Conservation (phyloP, 2,888 invertebrate species). For the Phanerotoma sp. region DNA sequence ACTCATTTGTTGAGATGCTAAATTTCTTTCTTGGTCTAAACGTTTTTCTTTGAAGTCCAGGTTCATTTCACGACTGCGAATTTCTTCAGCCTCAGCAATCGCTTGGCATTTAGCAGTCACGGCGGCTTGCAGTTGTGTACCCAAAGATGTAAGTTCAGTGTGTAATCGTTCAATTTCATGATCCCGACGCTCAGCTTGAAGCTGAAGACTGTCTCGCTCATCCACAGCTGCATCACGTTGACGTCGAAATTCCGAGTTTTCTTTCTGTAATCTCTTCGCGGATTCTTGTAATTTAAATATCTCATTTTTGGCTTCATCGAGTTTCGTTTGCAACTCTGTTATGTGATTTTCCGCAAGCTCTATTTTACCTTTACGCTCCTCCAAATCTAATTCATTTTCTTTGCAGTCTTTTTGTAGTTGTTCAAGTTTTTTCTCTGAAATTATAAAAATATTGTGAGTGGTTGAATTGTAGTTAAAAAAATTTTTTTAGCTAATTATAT, state of each 20-base stretch:
- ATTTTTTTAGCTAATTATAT: not conserved
- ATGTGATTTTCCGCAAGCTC: slow-evolving; percentile 65
- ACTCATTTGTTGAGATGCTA: slow-evolving; percentile 77
- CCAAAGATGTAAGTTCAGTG: slow-evolving; percentile 68
- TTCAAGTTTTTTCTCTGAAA: slow-evolving; percentile 63
- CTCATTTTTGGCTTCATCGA: slow-evolving; percentile 66
- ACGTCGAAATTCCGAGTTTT: slow-evolving; percentile 67
- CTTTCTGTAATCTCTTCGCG: slow-evolving; percentile 65
- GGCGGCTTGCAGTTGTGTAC: slow-evolving; percentile 74
- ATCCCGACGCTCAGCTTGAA: slow-evolving; percentile 71
- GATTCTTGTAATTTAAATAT: slow-evolving; percentile 67
- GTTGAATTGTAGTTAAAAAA: too few relatives aligned
- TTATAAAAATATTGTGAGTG: not conserved
- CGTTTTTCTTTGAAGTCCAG: slow-evolving; percentile 81
- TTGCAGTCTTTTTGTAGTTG: slow-evolving; percentile 62
- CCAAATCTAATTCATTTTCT: slow-evolving; percentile 65
- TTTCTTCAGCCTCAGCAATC: slow-evolving; percentile 75
- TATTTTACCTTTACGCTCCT: slow-evolving; percentile 66
- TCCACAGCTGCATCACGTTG: slow-evolving; percentile 72
- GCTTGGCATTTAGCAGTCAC: slow-evolving; percentile 84
- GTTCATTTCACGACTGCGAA: slow-evolving; percentile 76
- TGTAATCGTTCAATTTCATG: slow-evolving; percentile 73
- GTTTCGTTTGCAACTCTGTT: slow-evolving; percentile 66
- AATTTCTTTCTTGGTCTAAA: slow-evolving; percentile 77
- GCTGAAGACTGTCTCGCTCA: slow-evolving; percentile 73